phyloP scores from a whole-genome alignment of 2,113 vertebrate genomes.

The Dissostichus mawsoni region DNA sequence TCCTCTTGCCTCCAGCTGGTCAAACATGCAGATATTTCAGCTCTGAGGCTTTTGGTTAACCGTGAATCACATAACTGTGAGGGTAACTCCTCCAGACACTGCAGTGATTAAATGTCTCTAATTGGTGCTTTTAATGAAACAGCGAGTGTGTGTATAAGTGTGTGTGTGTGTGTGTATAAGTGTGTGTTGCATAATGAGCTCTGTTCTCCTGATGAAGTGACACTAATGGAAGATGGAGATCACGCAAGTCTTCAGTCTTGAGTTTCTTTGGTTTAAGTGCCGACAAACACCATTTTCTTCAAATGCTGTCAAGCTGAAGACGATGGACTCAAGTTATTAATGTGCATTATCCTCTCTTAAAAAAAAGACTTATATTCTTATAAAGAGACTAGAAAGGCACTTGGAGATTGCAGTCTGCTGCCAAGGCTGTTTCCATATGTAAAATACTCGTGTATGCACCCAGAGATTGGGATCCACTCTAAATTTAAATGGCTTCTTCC shows the following conservation, averaged over 20 bases:
- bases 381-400: too few species aligned
- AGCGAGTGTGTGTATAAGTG: slow-evolving; percentile 9
- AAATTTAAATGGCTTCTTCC: too few species aligned
- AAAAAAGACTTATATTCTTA: too few species aligned
- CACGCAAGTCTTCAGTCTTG: neutral
- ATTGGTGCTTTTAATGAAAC: slow-evolving; percentile 66
- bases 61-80: neutral
- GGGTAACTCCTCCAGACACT: slow-evolving; percentile 26
- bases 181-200: slow-evolving; percentile 21
- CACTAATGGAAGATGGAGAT: neutral
- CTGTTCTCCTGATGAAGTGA: slow-evolving; percentile 11
- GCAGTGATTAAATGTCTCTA: slow-evolving; percentile 69
- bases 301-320: too few species aligned
- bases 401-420: too few species aligned
- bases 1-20: neutral
- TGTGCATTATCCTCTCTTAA: too few species aligned
- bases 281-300: neutral
- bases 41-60: neutral
- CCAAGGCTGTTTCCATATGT: too few species aligned
- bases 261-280: neutral
- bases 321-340: too few species aligned
- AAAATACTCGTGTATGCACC: too few species aligned
- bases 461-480: too few species aligned
- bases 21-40: neutral
- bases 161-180: slow-evolving; percentile 6